phyloP scores from a whole-genome alignment of 2,113 vertebrate species.

The Pandion haliaetus region DNA sequence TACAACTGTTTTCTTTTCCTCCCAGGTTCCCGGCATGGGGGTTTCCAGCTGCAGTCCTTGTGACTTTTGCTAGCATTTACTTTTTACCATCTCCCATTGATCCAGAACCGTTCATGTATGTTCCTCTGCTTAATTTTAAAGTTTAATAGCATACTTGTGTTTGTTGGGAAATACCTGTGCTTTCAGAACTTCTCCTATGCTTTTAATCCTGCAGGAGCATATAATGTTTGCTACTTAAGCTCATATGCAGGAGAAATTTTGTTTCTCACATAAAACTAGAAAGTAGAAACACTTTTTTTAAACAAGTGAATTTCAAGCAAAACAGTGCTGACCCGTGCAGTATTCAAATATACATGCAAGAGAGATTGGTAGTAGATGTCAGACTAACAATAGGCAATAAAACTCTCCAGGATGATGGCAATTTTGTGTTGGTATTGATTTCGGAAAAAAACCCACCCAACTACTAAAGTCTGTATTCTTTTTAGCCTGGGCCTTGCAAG shows the following conservation, averaged over 20 bases:
- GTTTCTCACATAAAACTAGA: not conserved
- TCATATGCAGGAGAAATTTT: not conserved
- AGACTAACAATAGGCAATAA: not conserved
- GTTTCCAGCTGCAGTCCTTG: constrained; percentile 19
- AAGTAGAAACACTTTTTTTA: not conserved
- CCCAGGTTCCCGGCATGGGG: constrained; percentile 36
- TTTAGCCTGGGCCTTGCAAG: not conserved
- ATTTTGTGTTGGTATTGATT: not conserved
- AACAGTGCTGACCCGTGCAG: not conserved
- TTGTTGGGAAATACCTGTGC: not conserved
- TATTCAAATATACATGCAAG: not conserved
- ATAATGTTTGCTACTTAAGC: not conserved
- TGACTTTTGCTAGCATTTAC: constrained; percentile 54
- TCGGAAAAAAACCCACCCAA: not conserved
- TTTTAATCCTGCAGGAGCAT: not conserved
- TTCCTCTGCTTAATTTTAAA: not conserved
- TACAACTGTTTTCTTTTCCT: not conserved
- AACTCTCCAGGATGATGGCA: not conserved
- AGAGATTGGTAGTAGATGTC: not conserved
- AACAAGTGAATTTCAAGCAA: not conserved
- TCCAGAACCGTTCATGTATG: constrained; percentile 60
- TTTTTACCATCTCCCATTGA: constrained; percentile 73
- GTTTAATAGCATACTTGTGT: not conserved
- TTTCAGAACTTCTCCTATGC: not conserved
- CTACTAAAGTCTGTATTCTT: not conserved